Evolutionary conservation across 2,113 vertebrate species (phyloP).

Genomic region (Panurus biarmicus): DNA sequence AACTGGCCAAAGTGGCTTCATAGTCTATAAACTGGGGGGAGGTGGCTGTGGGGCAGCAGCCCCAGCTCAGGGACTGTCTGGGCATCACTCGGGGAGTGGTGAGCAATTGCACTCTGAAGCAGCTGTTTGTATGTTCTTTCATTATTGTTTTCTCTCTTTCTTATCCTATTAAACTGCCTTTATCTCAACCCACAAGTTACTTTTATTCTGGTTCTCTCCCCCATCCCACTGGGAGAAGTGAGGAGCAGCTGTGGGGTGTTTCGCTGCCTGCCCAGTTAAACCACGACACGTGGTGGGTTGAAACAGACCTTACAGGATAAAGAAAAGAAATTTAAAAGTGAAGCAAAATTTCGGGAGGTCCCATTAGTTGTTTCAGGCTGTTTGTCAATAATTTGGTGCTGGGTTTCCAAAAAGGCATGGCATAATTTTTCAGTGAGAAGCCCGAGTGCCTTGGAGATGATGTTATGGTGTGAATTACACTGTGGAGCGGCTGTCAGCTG

Average conservation of each 20-base stretch:
- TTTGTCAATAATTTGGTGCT: slow-evolving; percentile 70
- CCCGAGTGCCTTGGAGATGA: slow-evolving; percentile 76
- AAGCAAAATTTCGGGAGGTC: slow-evolving; percentile 31
- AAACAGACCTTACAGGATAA: background rate
- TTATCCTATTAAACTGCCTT: background rate
- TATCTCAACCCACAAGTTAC: background rate
- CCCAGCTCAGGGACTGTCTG: background rate
- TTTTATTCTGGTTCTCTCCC: background rate
- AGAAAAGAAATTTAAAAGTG: background rate
- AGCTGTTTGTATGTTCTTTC: background rate
- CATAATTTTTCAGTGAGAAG: slow-evolving; percentile 77
- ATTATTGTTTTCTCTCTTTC: background rate
- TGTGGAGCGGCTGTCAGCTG: slow-evolving; percentile 75
- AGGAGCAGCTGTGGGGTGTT: background rate
- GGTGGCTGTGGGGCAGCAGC: background rate
- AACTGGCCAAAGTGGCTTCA: background rate
- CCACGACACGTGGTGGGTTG: accelerated
- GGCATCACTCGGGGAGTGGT: background rate
- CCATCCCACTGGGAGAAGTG: background rate
- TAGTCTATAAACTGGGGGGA: background rate
- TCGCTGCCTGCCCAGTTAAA: background rate
- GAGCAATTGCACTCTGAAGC: background rate
- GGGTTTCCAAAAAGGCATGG: slow-evolving; percentile 76
- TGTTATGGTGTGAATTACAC: slow-evolving; percentile 78
- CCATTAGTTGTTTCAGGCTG: background rate